Base-by-base conservation (phyloP, 2,888 invertebrate species). In the Drosophila aldrichi region DNA sequence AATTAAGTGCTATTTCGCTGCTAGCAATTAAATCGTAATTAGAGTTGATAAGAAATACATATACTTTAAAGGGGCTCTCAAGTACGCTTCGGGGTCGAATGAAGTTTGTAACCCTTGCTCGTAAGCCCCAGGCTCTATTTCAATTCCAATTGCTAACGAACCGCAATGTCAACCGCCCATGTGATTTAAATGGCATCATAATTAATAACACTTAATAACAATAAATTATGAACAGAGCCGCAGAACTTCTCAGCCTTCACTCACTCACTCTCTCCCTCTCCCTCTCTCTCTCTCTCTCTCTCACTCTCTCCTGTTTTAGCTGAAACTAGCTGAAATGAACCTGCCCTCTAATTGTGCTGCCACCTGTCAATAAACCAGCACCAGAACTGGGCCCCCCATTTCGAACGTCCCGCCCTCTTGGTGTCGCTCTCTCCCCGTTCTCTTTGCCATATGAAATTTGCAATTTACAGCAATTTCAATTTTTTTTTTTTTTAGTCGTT, bases 151-250 rank as follows among this genome's bases (percentile, higher is more conserved):
- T n/a, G 25, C 40, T 18, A 54, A 14, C n/a, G n/a, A 49, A 41
- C 63, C 82, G 18, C 70, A 66, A 65, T 60, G 60, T 52, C 55
- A 57, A 55, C 60, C 52, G 43, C 54, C 49, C 10, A 32, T 48
- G 34, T 61, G 38, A 58, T 60, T 70, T 69, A 72, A 79, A 74
- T 67, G 66, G 62, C 70, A 65, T 68, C 82, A 85, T 85, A 88
- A 83, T 83, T 88, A 88, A 83, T 88, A 82, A 72, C 80, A 88
- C 88, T 88, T 83, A 70, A 82, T 85, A 71, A 82, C 86, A 79
- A 83, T 88, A 85, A 83, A 83, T 83, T 73, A 83, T 88, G 58
- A 54, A 70, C 83, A 75, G 68, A 43, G 20, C 44, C 36, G n/a
- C 32, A 18, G n/a, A n/a, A 41, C 8, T 41, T 54, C 38, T 40